Conservation (phyloP, 2,797 vertebrate species). For the Todus mexicanus region DNA sequence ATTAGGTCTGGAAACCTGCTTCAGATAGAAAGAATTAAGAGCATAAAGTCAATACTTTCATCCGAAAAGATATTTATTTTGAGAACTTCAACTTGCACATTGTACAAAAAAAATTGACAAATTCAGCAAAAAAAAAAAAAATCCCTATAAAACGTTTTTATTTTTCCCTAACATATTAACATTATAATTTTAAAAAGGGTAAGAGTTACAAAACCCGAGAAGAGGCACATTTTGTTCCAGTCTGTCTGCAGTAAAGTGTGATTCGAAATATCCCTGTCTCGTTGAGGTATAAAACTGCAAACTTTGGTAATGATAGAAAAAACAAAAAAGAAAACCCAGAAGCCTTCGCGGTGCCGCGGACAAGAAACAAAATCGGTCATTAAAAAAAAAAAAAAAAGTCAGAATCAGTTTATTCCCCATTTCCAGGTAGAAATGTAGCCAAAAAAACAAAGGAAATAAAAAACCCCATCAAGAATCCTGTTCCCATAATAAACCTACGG, state of each 20-base stretch:
- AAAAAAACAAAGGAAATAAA: background rate
- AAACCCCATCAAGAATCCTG: background rate
- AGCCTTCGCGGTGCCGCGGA: background rate
- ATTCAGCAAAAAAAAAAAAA: slow-evolving; percentile 75
- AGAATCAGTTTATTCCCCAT: slow-evolving; percentile 17
- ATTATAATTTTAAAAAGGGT: slow-evolving; percentile 43
- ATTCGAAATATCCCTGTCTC: slow-evolving; percentile 56
- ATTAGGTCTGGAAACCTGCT: background rate
- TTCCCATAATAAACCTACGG: background rate
- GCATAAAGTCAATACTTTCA: background rate
- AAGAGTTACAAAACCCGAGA: background rate
- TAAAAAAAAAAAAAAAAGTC: background rate
- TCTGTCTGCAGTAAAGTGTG: slow-evolving; percentile 63
- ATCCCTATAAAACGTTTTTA: slow-evolving; percentile 60
- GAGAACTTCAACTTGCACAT: slow-evolving; percentile 78
- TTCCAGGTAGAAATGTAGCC: slow-evolving; percentile 12
- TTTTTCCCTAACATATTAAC: slow-evolving; percentile 60
- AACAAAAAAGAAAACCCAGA: slow-evolving; percentile 14
- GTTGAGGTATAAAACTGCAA: slow-evolving; percentile 78
- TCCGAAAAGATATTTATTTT: slow-evolving; percentile 76
- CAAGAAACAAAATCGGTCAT: slow-evolving; percentile 15
- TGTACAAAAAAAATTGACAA: slow-evolving; percentile 79
- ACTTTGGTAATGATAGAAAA: slow-evolving; percentile 67
- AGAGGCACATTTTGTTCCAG: slow-evolving; percentile 58
- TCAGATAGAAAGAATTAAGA: background rate